Evolutionary conservation across 1,140 invertebrate species (phyloP).

Genomic region (Stegodyphus dumicola): DNA sequence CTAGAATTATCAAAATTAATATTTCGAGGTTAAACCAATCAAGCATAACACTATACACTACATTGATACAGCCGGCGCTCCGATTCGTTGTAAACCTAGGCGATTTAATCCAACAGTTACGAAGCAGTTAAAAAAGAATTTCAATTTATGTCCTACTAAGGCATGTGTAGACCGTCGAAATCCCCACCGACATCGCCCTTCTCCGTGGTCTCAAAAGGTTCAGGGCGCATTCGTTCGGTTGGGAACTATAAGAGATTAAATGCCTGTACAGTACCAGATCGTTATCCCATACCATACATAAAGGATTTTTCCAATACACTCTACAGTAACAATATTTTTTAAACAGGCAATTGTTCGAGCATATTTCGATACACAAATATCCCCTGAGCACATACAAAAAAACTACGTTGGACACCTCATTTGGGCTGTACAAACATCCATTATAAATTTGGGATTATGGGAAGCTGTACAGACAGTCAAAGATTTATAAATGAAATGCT

Average conservation of each 20-base stretch:
- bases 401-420: neutral
- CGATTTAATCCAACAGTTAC: neutral
- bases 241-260: neutral
- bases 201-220: neutral
- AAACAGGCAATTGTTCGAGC: neutral
- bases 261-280: neutral
- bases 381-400: neutral
- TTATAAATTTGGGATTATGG: neutral
- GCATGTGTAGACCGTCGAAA: neutral
- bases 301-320: neutral
- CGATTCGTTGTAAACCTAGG: neutral
- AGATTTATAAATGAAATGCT: slow-evolving; percentile 7
- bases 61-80: neutral
- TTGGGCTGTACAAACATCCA: neutral
- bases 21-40: neutral
- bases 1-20: neutral
- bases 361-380: neutral
- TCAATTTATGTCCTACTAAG: slow-evolving; percentile 4
- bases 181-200: neutral
- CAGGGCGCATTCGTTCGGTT: neutral
- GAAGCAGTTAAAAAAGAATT: slow-evolving; percentile 15
- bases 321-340: neutral
- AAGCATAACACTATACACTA: slow-evolving; percentile 5
- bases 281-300: neutral
- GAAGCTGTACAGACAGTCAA: neutral